phyloP scores from a whole-genome alignment of 2,113 vertebrate genomes.

The Sclerurus mexicanus region DNA sequence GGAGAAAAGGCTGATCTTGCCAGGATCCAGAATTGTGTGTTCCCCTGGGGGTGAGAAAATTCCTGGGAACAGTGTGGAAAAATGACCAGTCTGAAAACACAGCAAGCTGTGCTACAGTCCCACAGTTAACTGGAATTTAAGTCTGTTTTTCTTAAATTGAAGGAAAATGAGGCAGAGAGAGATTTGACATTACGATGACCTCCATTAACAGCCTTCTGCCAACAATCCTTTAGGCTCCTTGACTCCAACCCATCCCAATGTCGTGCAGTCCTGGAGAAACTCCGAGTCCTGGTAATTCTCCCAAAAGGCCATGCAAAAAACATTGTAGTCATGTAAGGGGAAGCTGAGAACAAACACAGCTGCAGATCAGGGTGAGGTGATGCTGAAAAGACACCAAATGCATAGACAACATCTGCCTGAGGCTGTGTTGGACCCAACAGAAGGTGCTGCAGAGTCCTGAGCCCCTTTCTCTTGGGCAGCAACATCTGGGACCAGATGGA shows the following conservation, averaged over 20 bases:
- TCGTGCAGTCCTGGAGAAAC: neutral
- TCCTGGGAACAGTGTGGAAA: neutral
- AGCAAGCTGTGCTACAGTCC: neutral
- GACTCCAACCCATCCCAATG: neutral
- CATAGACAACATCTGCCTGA: neutral
- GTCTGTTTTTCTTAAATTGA: neutral
- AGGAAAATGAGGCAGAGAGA: neutral
- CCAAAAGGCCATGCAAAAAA: neutral
- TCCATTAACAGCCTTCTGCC: neutral
- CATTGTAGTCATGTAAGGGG: rapidly evolving
- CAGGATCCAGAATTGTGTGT: neutral
- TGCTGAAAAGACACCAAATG: neutral
- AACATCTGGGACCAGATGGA: neutral
- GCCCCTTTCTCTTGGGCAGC: neutral
- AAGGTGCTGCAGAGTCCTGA: neutral
- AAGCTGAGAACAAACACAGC: neutral
- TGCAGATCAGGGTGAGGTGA: neutral
- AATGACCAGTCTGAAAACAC: neutral
- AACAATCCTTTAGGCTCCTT: rapidly evolving
- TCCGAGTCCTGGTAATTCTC: neutral
- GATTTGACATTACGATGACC: rapidly evolving
- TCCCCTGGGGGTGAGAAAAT: neutral
- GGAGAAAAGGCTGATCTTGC: neutral
- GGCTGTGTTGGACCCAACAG: neutral
- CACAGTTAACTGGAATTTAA: neutral